These are phyloP conservation scores for Ormyrus nitidulus DNA, from an alignment of 2,888 invertebrate species.

Conservation along the genomic window DNA sequence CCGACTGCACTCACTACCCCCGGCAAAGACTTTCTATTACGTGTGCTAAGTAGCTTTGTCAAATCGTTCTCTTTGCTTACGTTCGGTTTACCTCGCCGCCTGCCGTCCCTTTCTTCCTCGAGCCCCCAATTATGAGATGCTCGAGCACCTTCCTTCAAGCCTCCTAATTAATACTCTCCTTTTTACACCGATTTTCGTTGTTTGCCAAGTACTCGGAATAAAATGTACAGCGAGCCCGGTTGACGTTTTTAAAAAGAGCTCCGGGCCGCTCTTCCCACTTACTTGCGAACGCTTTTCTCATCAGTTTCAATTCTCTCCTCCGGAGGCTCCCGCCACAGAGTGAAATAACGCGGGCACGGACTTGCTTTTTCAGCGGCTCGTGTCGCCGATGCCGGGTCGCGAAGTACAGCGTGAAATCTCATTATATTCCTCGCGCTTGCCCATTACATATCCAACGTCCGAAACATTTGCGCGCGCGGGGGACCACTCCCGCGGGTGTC, in stretches of 20 bases:
- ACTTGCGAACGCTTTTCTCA: too few species aligned
- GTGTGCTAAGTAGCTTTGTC: slow-evolving; percentile 56
- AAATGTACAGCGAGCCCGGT: too few species aligned
- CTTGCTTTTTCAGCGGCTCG: slow-evolving; percentile 19
- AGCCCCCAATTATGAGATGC: slow-evolving; percentile 38
- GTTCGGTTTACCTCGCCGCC: slow-evolving; percentile 9
- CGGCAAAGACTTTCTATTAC: slow-evolving; percentile 49
- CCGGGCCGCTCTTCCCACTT: too few species aligned
- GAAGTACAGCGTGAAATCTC: slow-evolving; percentile 74
- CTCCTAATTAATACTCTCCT: too few species aligned
- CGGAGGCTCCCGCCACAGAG: too few species aligned
- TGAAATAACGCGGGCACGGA: slow-evolving; percentile 36
- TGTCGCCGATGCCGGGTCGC: slow-evolving; percentile 69
- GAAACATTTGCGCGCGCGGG: slow-evolving; percentile 67
- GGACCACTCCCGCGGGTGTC: neutral
- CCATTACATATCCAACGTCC: slow-evolving; percentile 67
- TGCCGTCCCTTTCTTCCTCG: neutral
- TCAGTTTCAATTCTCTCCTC: too few species aligned
- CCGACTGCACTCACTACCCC: neutral
- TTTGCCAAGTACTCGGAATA: too few species aligned
- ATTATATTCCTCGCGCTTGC: slow-evolving; percentile 67
- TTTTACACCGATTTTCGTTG: too few species aligned
- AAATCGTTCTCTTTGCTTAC: slow-evolving; percentile 46
- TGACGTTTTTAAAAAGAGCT: too few species aligned
- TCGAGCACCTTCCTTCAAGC: neutral